These are phyloP conservation scores for Otocyon megalotis DNA, from an alignment of 2,113 vertebrate species.

Conservation along the genomic window DNA sequence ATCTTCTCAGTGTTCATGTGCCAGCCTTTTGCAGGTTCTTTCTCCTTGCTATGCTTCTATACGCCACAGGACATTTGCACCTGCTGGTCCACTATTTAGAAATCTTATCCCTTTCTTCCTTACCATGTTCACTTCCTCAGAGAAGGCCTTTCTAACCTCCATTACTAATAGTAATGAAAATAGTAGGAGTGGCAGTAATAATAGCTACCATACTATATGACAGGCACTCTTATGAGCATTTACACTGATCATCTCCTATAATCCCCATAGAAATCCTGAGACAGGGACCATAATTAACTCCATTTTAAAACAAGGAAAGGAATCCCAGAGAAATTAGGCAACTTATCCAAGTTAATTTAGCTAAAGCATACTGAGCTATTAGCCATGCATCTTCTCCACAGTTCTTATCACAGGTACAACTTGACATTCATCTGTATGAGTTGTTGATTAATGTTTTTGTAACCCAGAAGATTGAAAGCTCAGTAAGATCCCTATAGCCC, in stretches of 20 bases:
- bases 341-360: not conserved
- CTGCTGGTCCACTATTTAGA: not conserved
- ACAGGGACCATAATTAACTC: not conserved
- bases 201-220: not conserved
- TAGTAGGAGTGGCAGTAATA: not conserved
- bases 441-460: conserved; percentile 14
- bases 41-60: not conserved
- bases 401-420: not conserved
- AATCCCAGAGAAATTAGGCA: not conserved
- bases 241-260: not conserved
- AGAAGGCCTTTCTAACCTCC: not conserved
- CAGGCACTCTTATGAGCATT: not conserved
- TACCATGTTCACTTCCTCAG: not conserved
- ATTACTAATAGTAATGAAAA: not conserved
- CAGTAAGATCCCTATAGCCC: not conserved
- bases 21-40: not conserved
- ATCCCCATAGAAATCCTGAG: not conserved
- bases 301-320: not conserved
- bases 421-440: not conserved
- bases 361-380: not conserved
- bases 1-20: not conserved
- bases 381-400: not conserved
- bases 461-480: not conserved
- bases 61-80: not conserved
- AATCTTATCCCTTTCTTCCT: conserved; percentile 7